phyloP scores from a whole-genome alignment of 2,113 vertebrate species.

The Nesoenas mayeri region DNA sequence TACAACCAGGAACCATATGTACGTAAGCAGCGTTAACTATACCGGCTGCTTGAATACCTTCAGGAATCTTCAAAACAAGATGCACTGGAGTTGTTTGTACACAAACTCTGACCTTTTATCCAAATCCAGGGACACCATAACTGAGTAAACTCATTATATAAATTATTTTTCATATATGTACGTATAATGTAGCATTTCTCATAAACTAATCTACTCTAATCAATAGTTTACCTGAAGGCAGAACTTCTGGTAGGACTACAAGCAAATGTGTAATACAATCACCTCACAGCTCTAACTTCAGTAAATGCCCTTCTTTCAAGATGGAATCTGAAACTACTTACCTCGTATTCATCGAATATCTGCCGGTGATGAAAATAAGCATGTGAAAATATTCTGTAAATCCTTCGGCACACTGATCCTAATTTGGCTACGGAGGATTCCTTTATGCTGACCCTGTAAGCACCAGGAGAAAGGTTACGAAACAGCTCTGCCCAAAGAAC shows the following conservation, averaged over 20 bases:
- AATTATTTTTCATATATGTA: not conserved
- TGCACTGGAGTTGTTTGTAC: not conserved
- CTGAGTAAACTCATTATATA: not conserved
- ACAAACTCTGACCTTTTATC: not conserved
- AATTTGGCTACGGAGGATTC: slow-evolving; percentile 99
- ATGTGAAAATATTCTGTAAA: slow-evolving; percentile 99
- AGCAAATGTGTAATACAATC: not conserved
- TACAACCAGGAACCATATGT: not conserved
- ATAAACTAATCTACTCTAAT: not conserved
- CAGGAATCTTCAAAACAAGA: not conserved
- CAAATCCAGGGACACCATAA: not conserved
- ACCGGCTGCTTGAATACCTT: not conserved
- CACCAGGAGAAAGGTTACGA: slow-evolving; percentile 25
- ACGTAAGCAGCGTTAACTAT: not conserved
- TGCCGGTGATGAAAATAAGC: slow-evolving; percentile 99
- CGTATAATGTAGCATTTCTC: not conserved
- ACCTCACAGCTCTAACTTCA: not conserved
- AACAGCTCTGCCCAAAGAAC: not conserved
- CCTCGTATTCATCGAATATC: slow-evolving; percentile 99
- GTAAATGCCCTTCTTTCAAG: not conserved
- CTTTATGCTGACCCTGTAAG: slow-evolving; percentile 96
- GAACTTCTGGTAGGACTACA: not conserved
- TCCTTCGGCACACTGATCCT: slow-evolving; percentile 97
- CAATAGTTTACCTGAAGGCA: not conserved
- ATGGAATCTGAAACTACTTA: slow-evolving; percentile 67